phyloP scores from a whole-genome alignment of 2,113 vertebrate species.

The Cyprinodon brontotheroides region DNA sequence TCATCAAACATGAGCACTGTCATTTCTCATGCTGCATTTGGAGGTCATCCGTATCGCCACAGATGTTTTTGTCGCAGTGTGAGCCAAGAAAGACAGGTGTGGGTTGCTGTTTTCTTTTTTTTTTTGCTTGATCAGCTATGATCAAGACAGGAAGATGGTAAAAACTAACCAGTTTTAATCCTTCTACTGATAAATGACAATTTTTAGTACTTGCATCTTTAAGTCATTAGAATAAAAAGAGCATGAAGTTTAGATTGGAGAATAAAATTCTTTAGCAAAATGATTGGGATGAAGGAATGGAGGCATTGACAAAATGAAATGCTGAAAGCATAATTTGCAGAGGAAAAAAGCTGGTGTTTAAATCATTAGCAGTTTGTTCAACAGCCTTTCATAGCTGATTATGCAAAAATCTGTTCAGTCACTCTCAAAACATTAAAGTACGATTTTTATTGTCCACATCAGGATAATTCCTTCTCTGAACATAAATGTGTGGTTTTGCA shows the following conservation, averaged over 20 bases:
- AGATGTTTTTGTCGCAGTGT: conserved; percentile 16
- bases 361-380: conserved; percentile 4
- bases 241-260: background rate
- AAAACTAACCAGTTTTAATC: background rate
- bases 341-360: conserved; percentile 3
- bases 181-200: conserved; percentile 3
- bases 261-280: background rate
- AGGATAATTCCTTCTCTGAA: background rate
- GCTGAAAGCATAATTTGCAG: conserved; percentile 16
- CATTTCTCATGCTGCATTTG: conserved; percentile 24
- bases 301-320: conserved; percentile 16
- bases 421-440: conserved; percentile 8
- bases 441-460: conserved; percentile 8
- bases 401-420: background rate
- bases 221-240: conserved; percentile 4
- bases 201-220: conserved; percentile 14
- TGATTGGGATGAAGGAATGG: conserved; percentile 10
- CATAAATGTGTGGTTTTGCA: conserved; percentile 11
- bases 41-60: conserved; percentile 7
- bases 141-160: conserved; percentile 31
- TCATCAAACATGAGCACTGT: conserved; percentile 30
- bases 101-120: conserved; percentile 2
- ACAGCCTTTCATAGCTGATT: conserved; percentile 17
- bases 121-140: conserved; percentile 21
- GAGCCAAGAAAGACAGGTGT: conserved; percentile 50